Evolutionary conservation across 2,888 invertebrate species (phyloP).

Genomic region (Ochropacha duplaris): DNA sequence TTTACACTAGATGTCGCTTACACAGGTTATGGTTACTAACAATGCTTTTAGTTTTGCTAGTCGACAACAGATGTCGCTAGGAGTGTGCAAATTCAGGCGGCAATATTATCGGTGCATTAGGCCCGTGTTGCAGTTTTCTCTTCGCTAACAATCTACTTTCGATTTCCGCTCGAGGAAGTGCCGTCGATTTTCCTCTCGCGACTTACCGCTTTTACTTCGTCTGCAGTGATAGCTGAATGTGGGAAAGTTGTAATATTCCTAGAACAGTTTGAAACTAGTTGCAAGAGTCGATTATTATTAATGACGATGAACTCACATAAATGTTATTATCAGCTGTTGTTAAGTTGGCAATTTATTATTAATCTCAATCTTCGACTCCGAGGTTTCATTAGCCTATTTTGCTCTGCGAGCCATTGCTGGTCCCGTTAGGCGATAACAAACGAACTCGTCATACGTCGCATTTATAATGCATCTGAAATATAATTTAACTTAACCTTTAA

Average conservation of each 20-base stretch:
- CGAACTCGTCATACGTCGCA: too few species aligned
- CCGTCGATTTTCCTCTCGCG: slow-evolving; percentile 72
- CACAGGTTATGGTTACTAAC: slow-evolving; percentile 6
- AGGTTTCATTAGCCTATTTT: too few species aligned
- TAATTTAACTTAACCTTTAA: too few species aligned
- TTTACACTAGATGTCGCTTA: slow-evolving; percentile 50
- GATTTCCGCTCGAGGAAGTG: slow-evolving; percentile 80
- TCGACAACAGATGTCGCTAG: slow-evolving; percentile 10
- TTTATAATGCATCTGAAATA: too few species aligned
- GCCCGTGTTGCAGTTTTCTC: slow-evolving; percentile 67
- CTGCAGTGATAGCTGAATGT: slow-evolving; percentile 27
- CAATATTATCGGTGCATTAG: neutral
- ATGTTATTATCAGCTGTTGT: neutral
- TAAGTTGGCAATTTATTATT: neutral
- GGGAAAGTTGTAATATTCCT: slow-evolving; percentile 50
- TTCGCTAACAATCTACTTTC: slow-evolving; percentile 68
- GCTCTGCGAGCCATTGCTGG: too few species aligned
- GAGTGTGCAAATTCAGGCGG: neutral
- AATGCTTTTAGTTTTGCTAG: slow-evolving; percentile 6
- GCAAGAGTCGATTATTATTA: neutral
- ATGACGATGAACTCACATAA: neutral
- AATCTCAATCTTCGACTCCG: too few species aligned
- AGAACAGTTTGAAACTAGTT: neutral
- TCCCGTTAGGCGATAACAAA: too few species aligned
- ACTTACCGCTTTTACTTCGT: slow-evolving; percentile 70